These are phyloP conservation scores for Platichthys flesus DNA, from an alignment of 2,113 vertebrate species.

Conservation along the genomic window DNA sequence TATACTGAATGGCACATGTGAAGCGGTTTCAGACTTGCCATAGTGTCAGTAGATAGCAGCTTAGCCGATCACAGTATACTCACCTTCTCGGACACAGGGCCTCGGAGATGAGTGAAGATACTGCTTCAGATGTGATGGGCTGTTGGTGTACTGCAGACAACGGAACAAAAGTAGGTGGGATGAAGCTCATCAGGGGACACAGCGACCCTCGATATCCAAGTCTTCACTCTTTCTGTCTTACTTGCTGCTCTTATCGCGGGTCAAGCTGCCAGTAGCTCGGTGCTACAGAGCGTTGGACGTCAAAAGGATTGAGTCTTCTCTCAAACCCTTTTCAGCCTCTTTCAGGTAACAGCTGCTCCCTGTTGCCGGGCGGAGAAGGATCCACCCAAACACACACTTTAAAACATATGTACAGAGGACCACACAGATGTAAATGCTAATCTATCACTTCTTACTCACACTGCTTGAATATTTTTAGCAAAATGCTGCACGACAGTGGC, in stretches of 20 bases:
- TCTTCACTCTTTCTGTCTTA: constrained; percentile 44
- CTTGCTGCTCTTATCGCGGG: constrained; percentile 29
- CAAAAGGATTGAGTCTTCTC: constrained; percentile 19
- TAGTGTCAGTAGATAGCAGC: constrained; percentile 63
- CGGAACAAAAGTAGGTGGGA: constrained; percentile 20
- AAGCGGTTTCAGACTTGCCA: constrained; percentile 52
- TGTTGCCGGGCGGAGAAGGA: constrained; percentile 29
- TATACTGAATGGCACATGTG: constrained; percentile 55
- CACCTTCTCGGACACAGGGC: constrained; percentile 25
- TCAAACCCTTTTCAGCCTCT: constrained; percentile 15
- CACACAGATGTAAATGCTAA: constrained; percentile 66
- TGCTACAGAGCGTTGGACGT: constrained; percentile 43
- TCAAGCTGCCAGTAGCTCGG: constrained; percentile 55
- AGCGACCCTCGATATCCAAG: constrained; percentile 18
- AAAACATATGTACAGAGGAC: constrained; percentile 67
- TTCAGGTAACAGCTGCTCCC: constrained; percentile 53
- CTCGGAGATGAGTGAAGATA: constrained; percentile 25
- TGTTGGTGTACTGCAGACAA: constrained; percentile 38
- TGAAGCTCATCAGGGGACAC: constrained; percentile 12
- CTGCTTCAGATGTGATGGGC: constrained; percentile 22
- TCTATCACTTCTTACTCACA: constrained; percentile 61
- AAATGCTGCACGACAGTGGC: constrained; percentile 49
- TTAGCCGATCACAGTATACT: constrained; percentile 58
- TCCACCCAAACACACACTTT: constrained; percentile 37
- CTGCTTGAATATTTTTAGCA: constrained; percentile 54